These are phyloP conservation scores for Diplodus puntazzo DNA, from an alignment of 2,797 vertebrate species.

Conservation along the genomic window DNA sequence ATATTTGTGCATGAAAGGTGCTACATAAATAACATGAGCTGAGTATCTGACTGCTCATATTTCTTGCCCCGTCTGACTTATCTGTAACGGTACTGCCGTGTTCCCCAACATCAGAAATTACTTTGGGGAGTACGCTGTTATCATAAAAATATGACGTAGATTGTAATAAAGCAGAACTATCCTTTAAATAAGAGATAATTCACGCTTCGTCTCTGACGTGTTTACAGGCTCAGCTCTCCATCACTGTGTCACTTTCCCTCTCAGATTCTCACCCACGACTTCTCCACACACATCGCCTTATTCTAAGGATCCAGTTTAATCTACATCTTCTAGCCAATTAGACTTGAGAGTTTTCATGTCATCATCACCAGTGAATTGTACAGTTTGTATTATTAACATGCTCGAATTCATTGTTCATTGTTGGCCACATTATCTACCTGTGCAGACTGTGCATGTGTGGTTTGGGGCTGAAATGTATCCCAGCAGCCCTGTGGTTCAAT, in stretches of 20 bases:
- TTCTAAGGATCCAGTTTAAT: not conserved
- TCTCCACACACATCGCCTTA: not conserved
- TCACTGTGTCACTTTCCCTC: not conserved
- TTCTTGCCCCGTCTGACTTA: not conserved
- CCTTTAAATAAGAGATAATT: not conserved
- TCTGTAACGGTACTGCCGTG: not conserved
- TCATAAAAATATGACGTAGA: not conserved
- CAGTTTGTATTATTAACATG: conserved; percentile 10
- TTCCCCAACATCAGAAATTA: not conserved
- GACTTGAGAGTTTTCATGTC: not conserved
- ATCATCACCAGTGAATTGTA: not conserved
- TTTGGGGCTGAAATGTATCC: conserved; percentile 47
- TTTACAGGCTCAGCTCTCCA: not conserved
- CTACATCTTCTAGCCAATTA: not conserved
- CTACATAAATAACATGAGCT: too few species aligned
- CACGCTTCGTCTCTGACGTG: not conserved
- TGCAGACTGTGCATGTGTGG: conserved; percentile 43
- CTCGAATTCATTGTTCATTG: conserved; percentile 9
- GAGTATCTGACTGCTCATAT: not conserved
- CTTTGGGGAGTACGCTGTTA: not conserved
- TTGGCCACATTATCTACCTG: conserved; percentile 13
- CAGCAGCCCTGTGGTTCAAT: conserved; percentile 72
- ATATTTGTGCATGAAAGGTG: too few species aligned
- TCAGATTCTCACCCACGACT: not conserved
- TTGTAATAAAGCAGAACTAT: not conserved